Evolutionary conservation across 2,888 invertebrate genomes (phyloP), one percentile per base, ranked within the genome.

Genomic region (Acrocyrtus sp.): DNA sequence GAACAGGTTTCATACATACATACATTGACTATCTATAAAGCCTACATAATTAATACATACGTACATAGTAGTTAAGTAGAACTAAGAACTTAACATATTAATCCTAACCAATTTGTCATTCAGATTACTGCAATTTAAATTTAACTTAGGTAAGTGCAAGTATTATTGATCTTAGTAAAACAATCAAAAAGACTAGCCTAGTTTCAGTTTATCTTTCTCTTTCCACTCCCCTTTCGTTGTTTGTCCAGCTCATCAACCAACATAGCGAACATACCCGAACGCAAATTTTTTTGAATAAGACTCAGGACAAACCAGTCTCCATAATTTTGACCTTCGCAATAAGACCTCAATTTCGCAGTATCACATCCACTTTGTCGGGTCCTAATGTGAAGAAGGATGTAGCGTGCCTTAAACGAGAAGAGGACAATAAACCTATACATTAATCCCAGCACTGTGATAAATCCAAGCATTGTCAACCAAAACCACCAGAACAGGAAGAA

Each of bases 401-500:
- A 58, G 0, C 67, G 34, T 1, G n/a, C 17, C 5, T 19, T 21
- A 8, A 41, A 17, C 1, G 39, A 57, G 19, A 12, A 26, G 10
- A 67, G 21, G 2, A 58, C 34, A n/a, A 39, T 3, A 1, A 5
- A 27, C 1, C 67, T 34, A 26, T 67, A 67, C 17, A 67, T 22
- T 24, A 58, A 17, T 19, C 58, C 67, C 1, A 27, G 10, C 0
- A 26, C 17, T 17, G 58, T 56, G n/a, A 58, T 19, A 3, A 34
- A 22, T 58, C 57, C 67, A 3, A 67, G 48, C 4, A 57, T 15
- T 1, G 39, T 21, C 19, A 67, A 26, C 67, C 67, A 67, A 19
- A 67, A 67, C 67, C 67, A 67, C 48, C 22, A 57, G 24, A 67
- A 47, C 29, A 67, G 56, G 29, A 58, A 67, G 10, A 67, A 41